phyloP scores from a whole-genome alignment of 1,140 invertebrate genomes.

The Periplaneta americana region DNA sequence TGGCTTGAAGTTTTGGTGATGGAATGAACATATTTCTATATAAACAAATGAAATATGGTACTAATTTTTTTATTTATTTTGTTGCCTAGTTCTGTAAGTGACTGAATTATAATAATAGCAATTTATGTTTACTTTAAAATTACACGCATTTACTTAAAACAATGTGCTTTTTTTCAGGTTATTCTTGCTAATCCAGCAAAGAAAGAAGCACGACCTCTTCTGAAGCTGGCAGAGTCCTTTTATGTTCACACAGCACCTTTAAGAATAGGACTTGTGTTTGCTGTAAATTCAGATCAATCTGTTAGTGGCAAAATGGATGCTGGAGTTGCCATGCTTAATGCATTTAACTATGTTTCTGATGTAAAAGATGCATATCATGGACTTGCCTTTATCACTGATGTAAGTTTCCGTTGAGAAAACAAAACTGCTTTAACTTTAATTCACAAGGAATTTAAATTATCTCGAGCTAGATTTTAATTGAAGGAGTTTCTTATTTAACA shows the following conservation, averaged over 20 bases:
- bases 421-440: no score
- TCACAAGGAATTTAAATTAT: no score
- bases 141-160: no score
- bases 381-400: slow-evolving; percentile 77
- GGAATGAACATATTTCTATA: no score
- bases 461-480: no score
- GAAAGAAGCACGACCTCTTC: slow-evolving; percentile 58
- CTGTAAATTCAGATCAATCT: slow-evolving; percentile 54
- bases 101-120: no score
- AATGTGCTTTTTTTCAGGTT: slow-evolving; percentile 53
- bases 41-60: no score
- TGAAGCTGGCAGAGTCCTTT: slow-evolving; percentile 89
- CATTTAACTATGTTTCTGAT: slow-evolving; percentile 48
- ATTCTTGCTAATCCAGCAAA: slow-evolving; percentile 83
- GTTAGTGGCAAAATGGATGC: slow-evolving; percentile 60
- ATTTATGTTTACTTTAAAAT: no score
- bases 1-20: no score
- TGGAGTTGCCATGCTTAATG: slow-evolving; percentile 81
- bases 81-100: no score
- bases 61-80: no score
- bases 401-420: slow-evolving; percentile 46
- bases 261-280: slow-evolving; percentile 87
- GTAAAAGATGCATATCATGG: slow-evolving; percentile 49
- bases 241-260: slow-evolving; percentile 83
- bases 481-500: no score